These are phyloP conservation scores for Lissocephala sabroskyi DNA, from an alignment of 2,888 invertebrate species.

Conservation along the genomic window DNA sequence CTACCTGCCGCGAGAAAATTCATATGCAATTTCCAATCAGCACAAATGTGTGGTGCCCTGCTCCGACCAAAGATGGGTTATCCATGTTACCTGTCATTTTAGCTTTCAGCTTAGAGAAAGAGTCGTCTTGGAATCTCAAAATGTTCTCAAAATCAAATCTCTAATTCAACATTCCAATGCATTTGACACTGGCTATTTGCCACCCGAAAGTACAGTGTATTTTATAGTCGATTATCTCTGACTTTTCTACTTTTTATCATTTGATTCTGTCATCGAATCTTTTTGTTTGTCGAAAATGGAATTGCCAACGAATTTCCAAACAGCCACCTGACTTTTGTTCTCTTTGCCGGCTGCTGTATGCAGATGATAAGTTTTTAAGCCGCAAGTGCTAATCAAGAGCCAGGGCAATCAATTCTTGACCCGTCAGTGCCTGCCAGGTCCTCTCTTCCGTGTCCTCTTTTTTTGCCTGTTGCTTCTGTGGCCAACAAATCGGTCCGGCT, in stretches of 20 bases:
- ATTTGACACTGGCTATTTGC: too few species aligned
- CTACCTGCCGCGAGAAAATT: conserved; percentile 29
- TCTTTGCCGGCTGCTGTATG: too few species aligned
- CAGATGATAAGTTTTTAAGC: conserved; percentile 47
- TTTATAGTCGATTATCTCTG: neutral
- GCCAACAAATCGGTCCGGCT: neutral
- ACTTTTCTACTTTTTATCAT: neutral
- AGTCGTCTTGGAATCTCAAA: too few species aligned
- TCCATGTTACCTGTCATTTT: too few species aligned
- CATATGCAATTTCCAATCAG: conserved; percentile 47
- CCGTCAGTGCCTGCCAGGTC: conserved; percentile 5
- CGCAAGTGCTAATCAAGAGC: conserved; percentile 48
- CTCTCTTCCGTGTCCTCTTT: neutral
- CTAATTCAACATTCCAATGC: too few species aligned
- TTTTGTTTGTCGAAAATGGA: neutral
- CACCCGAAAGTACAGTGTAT: too few species aligned
- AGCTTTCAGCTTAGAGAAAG: too few species aligned
- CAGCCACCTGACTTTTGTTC: too few species aligned
- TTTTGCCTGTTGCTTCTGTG: conserved; percentile 7
- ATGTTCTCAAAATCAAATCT: too few species aligned
- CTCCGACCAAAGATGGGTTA: conserved; percentile 24
- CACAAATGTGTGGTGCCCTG: conserved; percentile 5
- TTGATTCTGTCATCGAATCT: too few species aligned
- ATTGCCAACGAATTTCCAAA: neutral
- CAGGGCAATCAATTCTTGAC: conserved; percentile 46